Conservation (phyloP, 2,888 invertebrate genomes). For the Plebejus anna region DNA sequence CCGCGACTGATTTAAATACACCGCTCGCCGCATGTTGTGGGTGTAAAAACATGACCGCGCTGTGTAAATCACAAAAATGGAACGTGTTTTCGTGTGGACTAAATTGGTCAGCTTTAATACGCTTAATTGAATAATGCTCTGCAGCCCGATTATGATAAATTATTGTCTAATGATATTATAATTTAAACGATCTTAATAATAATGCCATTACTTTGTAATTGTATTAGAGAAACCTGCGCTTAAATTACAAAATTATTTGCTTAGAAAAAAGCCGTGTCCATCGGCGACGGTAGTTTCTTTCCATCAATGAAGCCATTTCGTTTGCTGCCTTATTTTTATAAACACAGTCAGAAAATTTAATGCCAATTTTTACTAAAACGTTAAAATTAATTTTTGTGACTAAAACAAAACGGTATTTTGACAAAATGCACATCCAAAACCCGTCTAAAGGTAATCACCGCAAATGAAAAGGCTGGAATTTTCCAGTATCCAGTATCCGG, state of each 20-base stretch:
- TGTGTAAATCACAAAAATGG: constrained; percentile 2
- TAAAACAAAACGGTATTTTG: neutral
- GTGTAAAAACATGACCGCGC: constrained; percentile 16
- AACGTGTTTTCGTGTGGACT: constrained; percentile 3
- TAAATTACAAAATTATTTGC: too few relatives aligned
- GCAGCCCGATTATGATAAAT: neutral
- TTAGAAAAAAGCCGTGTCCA: too few relatives aligned
- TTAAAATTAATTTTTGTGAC: neutral
- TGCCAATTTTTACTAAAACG: neutral
- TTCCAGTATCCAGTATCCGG: constrained; percentile 36
- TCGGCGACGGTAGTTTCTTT: too few relatives aligned
- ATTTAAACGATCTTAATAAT: neutral
- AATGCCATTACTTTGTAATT: neutral
- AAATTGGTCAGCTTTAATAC: constrained; percentile 11
- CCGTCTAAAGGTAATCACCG: constrained; percentile 13
- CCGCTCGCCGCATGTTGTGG: constrained; percentile 29
- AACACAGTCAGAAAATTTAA: too few relatives aligned
- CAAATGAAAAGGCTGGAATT: constrained; percentile 30
- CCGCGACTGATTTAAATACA: constrained; percentile 32
- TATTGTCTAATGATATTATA: neutral
- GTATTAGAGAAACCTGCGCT: neutral
- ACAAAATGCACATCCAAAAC: constrained; percentile 13
- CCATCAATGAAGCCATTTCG: too few relatives aligned
- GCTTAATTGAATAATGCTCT: constrained; percentile 2
- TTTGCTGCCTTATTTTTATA: too few relatives aligned